phyloP scores from a whole-genome alignment of 2,797 vertebrate species.

The Enteromius unitaeniatus region DNA sequence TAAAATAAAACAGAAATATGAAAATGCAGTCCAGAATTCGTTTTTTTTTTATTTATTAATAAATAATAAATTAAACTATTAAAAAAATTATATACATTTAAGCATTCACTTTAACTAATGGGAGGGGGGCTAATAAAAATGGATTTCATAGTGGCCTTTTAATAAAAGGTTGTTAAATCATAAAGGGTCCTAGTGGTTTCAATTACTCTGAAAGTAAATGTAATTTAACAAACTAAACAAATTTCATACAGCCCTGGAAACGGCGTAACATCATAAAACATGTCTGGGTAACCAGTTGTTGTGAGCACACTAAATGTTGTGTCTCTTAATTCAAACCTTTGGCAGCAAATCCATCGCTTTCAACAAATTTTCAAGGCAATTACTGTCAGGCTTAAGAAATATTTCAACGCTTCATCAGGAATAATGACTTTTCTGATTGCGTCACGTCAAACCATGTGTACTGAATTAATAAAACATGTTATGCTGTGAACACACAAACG shows the following conservation, averaged over 20 bases:
- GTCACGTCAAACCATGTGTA: neutral
- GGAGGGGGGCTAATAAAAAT: neutral
- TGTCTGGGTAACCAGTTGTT: neutral
- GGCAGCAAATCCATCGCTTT: neutral
- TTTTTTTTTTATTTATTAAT: neutral
- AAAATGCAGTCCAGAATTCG: neutral
- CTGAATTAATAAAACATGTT: neutral
- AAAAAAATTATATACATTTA: neutral
- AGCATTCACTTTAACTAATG: neutral
- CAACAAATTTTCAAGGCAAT: neutral
- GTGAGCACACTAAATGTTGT: neutral
- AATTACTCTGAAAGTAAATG: neutral
- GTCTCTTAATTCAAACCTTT: neutral
- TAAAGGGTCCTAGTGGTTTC: neutral
- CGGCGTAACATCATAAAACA: neutral
- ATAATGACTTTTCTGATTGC: neutral
- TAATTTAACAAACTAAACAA: neutral
- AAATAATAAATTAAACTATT: neutral
- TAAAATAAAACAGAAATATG: neutral
- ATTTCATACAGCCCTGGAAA: neutral
- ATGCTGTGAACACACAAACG: neutral
- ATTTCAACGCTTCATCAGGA: neutral
- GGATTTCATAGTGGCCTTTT: neutral
- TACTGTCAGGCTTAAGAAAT: neutral
- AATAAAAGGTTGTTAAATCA: neutral